phyloP scores from a whole-genome alignment of 1,140 invertebrate species.

The Drosophila trapezifrons region DNA sequence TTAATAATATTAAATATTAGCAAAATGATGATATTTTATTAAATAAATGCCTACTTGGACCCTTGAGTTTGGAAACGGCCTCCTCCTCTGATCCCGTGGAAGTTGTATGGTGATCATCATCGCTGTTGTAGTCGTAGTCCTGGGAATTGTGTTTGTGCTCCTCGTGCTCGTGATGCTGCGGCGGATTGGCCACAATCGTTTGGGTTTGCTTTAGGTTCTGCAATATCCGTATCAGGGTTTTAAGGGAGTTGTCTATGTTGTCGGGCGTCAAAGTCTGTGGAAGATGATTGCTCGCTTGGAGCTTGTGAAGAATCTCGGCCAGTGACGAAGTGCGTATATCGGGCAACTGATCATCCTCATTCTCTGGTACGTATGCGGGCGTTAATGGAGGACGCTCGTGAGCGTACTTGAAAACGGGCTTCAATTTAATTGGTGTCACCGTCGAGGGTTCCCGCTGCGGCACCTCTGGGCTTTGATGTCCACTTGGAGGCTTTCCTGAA shows the following conservation, averaged over 20 bases:
- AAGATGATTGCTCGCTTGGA: constrained; percentile 89
- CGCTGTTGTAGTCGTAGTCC: constrained; percentile 71
- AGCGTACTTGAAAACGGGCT: constrained; percentile 63
- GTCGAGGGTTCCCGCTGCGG: constrained; percentile 47
- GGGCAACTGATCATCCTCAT: constrained; percentile 74
- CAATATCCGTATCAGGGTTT: constrained; percentile 89
- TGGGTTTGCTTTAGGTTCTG: constrained; percentile 87
- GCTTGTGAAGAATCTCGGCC: constrained; percentile 86
- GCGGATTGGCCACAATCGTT: constrained; percentile 79
- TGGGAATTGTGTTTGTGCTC: constrained; percentile 23
- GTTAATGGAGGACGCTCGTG: constrained; percentile 32
- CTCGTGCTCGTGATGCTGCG: constrained; percentile 81
- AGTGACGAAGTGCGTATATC: constrained; percentile 83
- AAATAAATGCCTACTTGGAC: constrained; percentile 62
- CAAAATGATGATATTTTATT: too few species aligned
- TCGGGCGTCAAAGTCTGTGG: constrained; percentile 90
- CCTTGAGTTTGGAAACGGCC: constrained; percentile 30
- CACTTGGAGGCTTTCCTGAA: constrained; percentile 25
- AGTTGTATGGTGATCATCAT: constrained; percentile 32
- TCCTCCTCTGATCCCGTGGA: constrained; percentile 15
- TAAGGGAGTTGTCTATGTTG: constrained; percentile 91
- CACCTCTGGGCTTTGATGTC: constrained; percentile 2
- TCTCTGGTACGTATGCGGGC: constrained; percentile 20
- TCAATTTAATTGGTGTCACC: constrained; percentile 62
- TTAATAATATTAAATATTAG: not conserved